These are phyloP conservation scores for Dendrolimus pini DNA, from an alignment of 2,888 invertebrate genomes.

Conservation along the genomic window DNA sequence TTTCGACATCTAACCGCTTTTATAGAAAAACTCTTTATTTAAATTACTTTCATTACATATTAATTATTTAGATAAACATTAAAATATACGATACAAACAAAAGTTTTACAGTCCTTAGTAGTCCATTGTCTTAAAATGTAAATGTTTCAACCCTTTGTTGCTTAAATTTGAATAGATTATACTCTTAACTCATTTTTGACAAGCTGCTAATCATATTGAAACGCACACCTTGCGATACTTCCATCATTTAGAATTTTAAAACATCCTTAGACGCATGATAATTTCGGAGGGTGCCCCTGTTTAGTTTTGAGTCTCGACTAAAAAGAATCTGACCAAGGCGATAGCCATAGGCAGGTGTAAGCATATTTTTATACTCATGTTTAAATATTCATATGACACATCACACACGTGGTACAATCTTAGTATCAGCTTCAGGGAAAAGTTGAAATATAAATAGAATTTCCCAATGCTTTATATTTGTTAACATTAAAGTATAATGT, in stretches of 20 bases:
- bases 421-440: no score
- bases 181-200: constrained; percentile 67
- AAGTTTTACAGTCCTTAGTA: not conserved
- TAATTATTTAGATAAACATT: not conserved
- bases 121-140: constrained; percentile 9
- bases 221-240: constrained; percentile 64
- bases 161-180: constrained; percentile 65
- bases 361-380: constrained; percentile 8
- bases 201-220: constrained; percentile 76
- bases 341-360: constrained; percentile 31
- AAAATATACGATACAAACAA: not conserved
- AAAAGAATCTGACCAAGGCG: constrained; percentile 46
- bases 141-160: constrained; percentile 51
- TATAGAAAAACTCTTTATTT: no score
- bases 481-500: no score
- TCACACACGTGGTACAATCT: not conserved
- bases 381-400: constrained; percentile 9
- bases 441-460: no score
- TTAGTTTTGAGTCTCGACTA: constrained; percentile 20
- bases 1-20: no score
- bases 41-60: not conserved
- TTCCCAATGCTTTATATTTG: no score
- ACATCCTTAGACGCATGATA: constrained; percentile 50
- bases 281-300: constrained; percentile 40
- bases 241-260: constrained; percentile 62